phyloP scores from a whole-genome alignment of 2,797 vertebrate species.

The Avahi laniger region DNA sequence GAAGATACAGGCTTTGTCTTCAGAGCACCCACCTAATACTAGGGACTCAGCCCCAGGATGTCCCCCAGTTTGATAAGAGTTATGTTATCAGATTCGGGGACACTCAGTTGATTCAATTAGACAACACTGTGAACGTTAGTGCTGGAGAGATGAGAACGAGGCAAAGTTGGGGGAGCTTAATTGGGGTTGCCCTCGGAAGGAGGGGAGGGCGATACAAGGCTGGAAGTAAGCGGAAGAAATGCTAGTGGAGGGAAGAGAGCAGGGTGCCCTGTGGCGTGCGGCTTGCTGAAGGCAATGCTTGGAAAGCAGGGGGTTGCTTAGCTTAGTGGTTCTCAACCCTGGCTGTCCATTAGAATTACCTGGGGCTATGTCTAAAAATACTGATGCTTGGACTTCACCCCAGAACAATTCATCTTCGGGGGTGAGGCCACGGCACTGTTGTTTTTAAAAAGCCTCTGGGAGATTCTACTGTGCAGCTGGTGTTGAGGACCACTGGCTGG shows the following conservation, averaged over 20 bases:
- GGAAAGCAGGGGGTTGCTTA: not conserved
- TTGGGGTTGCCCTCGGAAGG: not conserved
- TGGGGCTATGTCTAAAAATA: not conserved
- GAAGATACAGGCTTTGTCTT: not conserved
- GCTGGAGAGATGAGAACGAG: not conserved
- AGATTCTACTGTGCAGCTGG: not conserved
- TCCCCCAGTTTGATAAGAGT: not conserved
- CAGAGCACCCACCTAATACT: not conserved
- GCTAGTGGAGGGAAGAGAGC: not conserved
- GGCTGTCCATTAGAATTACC: not conserved
- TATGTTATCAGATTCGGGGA: not conserved
- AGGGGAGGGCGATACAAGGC: not conserved
- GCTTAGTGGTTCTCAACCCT: not conserved
- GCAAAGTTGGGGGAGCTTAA: not conserved
- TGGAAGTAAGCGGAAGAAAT: not conserved
- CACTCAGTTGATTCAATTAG: not conserved
- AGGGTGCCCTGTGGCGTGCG: too few species aligned
- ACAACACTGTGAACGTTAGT: not conserved
- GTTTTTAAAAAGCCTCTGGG: not conserved
- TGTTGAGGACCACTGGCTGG: not conserved
- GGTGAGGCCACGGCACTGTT: not conserved
- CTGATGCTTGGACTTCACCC: not conserved
- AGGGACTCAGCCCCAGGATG: not conserved
- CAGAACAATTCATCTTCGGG: not conserved
- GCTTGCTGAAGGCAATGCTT: not conserved